These are phyloP conservation scores for Cyanistes caeruleus DNA, from an alignment of 2,113 vertebrate genomes.

Conservation along the genomic window DNA sequence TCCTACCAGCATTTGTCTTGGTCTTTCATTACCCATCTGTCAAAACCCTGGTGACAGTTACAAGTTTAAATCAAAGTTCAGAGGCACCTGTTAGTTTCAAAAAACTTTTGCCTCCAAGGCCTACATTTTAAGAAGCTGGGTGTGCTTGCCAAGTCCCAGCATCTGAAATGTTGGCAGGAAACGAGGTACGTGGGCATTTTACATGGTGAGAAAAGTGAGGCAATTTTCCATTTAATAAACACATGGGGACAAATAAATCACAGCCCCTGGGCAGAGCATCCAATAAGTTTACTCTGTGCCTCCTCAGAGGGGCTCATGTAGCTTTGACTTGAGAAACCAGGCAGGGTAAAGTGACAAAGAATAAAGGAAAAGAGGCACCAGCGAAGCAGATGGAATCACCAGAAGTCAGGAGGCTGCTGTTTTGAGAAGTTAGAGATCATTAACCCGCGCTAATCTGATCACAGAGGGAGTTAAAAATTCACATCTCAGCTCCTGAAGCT, in stretches of 20 bases:
- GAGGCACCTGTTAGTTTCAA: constrained; percentile 23
- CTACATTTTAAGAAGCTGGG: neutral
- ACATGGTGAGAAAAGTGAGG: neutral
- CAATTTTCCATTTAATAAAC: neutral
- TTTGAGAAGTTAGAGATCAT: neutral
- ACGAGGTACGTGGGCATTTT: neutral
- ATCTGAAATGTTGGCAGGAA: neutral
- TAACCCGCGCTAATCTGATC: neutral
- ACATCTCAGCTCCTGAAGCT: neutral
- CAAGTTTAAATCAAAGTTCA: constrained; percentile 49
- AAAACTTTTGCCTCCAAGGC: constrained; percentile 28
- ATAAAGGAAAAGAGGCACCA: neutral
- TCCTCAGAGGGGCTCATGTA: neutral
- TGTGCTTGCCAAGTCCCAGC: neutral
- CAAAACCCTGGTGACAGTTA: constrained; percentile 57
- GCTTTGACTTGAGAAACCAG: neutral
- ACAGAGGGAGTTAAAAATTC: neutral
- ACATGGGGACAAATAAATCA: neutral
- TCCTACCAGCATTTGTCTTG: constrained; percentile 56
- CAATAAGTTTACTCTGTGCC: neutral
- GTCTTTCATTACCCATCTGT: constrained; percentile 60
- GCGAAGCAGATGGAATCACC: neutral
- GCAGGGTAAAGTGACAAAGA: neutral
- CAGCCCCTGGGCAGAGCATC: neutral
- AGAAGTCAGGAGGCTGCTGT: neutral